These are phyloP conservation scores for Gnathonemus longibarbis DNA, from an alignment of 2,113 vertebrate species.

Conservation along the genomic window DNA sequence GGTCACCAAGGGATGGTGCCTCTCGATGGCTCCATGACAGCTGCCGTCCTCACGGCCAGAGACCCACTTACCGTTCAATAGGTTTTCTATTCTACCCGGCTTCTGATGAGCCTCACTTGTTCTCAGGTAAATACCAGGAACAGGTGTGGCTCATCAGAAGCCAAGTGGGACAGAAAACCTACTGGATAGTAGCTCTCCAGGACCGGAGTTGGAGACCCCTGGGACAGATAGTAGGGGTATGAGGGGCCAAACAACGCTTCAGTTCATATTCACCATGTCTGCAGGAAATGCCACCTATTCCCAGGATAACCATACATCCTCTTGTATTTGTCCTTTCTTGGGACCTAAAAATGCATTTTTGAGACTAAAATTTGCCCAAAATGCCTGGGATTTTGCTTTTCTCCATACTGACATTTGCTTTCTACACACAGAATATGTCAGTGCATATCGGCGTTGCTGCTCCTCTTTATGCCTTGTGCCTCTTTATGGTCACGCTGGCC, in stretches of 20 bases:
- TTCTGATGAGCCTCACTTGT: too few relatives aligned
- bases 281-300: not conserved
- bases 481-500: not conserved
- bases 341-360: not conserved
- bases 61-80: not conserved
- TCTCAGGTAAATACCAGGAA: too few relatives aligned
- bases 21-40: not conserved
- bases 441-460: not conserved
- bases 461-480: not conserved
- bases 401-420: not conserved
- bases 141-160: too few relatives aligned
- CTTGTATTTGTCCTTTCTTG: not conserved
- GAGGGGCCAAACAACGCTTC: not conserved
- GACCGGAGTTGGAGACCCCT: too few relatives aligned
- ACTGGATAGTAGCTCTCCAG: too few relatives aligned
- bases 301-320: not conserved
- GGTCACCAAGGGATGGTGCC: not conserved
- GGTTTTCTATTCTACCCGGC: too few relatives aligned
- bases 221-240: not conserved
- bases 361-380: not conserved
- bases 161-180: too few relatives aligned
- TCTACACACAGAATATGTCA: not conserved
- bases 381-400: not conserved
- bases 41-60: not conserved
- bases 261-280: not conserved